Percentiles rank a stretch among this genome's conserved stretches.
Conservation (phyloP, 1,140 invertebrate genomes). For the Pinna nobilis region DNA sequence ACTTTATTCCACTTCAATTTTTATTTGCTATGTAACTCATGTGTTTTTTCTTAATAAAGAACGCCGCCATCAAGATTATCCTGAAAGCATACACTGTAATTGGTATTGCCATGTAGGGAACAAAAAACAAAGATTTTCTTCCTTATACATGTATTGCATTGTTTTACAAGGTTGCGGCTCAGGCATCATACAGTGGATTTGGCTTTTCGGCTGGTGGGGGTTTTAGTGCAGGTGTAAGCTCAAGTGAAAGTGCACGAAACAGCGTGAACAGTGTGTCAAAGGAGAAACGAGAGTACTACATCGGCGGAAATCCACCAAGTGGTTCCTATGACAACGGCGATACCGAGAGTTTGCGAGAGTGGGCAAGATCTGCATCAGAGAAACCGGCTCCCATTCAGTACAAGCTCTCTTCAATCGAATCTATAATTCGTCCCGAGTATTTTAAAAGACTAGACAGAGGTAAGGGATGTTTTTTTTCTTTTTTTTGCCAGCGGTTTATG, state of each 20-base stretch:
- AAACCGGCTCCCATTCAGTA: conserved; percentile 36
- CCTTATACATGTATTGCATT: no score
- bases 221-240: background rate
- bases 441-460: background rate
- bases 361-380: conserved; percentile 33
- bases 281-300: conserved; percentile 34
- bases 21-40: no score
- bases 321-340: background rate
- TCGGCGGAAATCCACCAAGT: conserved; percentile 23
- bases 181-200: conserved; percentile 9
- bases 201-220: conserved; percentile 20
- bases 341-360: conserved; percentile 28
- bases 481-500: no score
- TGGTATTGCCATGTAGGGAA: no score
- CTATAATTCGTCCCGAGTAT: conserved; percentile 1
- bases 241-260: background rate
- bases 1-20: no score
- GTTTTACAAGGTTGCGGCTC: conserved; percentile 9
- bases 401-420: conserved; percentile 20
- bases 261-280: conserved; percentile 13
- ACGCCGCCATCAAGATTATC: no score
- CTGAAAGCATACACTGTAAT: no score
- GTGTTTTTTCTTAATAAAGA: no score
- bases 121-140: no score
- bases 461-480: no score